Evolutionary conservation across 2,797 vertebrate species (phyloP).

Genomic region (Varecia variegata): DNA sequence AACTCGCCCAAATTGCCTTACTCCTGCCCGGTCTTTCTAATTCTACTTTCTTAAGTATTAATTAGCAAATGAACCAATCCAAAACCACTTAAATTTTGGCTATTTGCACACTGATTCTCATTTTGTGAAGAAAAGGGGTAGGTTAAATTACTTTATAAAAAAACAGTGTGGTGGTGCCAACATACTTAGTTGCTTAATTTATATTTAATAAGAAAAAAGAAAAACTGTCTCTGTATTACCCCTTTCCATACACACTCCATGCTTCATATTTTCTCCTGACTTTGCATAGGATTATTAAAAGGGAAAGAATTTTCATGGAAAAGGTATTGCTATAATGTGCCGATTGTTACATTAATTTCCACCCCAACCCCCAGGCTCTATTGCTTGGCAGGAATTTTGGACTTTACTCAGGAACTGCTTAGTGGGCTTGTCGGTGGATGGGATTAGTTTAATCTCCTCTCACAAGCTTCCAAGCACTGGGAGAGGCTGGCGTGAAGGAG

Average conservation of each 20-base stretch:
- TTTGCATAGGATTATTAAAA: not conserved
- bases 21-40: not conserved
- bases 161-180: constrained; percentile 28
- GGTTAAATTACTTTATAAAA: constrained; percentile 62
- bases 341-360: constrained; percentile 61
- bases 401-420: constrained; percentile 71
- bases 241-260: not conserved
- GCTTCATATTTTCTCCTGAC: not conserved
- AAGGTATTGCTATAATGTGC: constrained; percentile 72
- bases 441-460: constrained; percentile 83
- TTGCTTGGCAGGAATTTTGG: constrained; percentile 75
- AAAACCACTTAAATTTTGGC: constrained; percentile 63
- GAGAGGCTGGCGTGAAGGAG: constrained; percentile 41
- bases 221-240: not conserved
- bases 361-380: not conserved
- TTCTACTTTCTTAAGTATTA: constrained; percentile 72
- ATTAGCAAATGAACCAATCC: constrained; percentile 75
- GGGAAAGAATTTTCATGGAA: constrained; percentile 69
- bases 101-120: constrained; percentile 49
- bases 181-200: constrained; percentile 44
- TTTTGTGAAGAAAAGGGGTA: constrained; percentile 55
- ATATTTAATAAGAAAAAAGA: constrained; percentile 30
- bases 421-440: constrained; percentile 72
- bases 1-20: constrained; percentile 8
- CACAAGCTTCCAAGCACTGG: constrained; percentile 62